Evolutionary conservation across 2,888 invertebrate genomes (phyloP), one percentile per base, ranked within the genome.

Genomic region (Lasioglossum morio): DNA sequence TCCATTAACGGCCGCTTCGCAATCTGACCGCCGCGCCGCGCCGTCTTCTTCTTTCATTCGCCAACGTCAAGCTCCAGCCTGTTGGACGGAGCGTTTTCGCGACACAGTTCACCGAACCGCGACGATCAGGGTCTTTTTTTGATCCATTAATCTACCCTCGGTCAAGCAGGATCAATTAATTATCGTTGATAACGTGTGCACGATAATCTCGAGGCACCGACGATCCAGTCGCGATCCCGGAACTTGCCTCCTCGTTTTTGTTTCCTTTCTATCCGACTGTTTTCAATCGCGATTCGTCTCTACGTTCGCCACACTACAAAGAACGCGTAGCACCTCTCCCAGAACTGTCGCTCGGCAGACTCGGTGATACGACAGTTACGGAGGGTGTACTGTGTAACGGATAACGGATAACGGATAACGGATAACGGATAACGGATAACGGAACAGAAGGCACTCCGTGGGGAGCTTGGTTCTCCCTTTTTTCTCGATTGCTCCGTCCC

Each of bases 71-170:
- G 72, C 70, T 74, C 57, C 83, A 66, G 46, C 53, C 46, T 69
- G 57, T 30, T 57, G 66, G 77, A 19, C 57, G 69, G 16, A 53
- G 37, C 74, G 46, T 74, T 77, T 77, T 63, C 77, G 34, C 8
- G 72, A 66, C 72, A 63, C n/a, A 23, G 79, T 74, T 72, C 77
- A 72, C 16, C 63, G 77, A 73, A 60, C 79, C 63, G 63, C 40
- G 27, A 40, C 57, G 72, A 75, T 70, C 78, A 12, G 72, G 72
- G 70, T 79, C 72, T 70, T 63, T 34, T 34, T 69, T 34, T 46
- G 63, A 34, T 63, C 60, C 85, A 87, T 89, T 89, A 89, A 89
- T 89, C 81, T 81, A 23, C 10, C 23, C 34, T 23, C 48, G 53
- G 46, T n/a, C 43, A 34, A 48, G 30, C 74, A 37, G 69, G 19